Percentiles rank a stretch among this genome's conserved stretches.
phyloP scores from a whole-genome alignment of 2,797 vertebrate species.

The Sitta carolinensis region DNA sequence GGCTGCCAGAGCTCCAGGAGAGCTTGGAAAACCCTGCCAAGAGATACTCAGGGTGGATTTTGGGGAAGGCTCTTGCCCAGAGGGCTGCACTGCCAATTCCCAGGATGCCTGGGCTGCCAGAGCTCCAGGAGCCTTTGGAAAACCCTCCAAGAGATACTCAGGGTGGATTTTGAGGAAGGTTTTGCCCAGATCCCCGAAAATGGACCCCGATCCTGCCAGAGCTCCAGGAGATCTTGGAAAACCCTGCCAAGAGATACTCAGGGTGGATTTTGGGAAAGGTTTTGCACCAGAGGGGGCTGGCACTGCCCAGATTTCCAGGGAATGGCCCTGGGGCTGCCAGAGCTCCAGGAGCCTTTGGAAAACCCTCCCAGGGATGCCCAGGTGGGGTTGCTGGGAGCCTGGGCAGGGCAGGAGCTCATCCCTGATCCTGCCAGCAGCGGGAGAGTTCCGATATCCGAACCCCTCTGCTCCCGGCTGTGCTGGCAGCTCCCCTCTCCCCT shows the following conservation, averaged over 20 bases:
- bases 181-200: no score
- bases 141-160: no score
- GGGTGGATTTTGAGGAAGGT: no score
- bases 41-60: fast-evolving
- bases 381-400: not conserved
- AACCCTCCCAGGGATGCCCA: fast-evolving
- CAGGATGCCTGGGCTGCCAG: no score
- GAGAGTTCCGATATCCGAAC: not conserved
- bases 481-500: no score
- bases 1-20: no score
- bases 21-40: no score
- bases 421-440: fast-evolving
- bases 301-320: not conserved
- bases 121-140: no score
- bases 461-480: no score
- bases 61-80: not conserved
- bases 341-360: not conserved
- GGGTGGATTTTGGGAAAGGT: fast-evolving
- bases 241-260: fast-evolving
- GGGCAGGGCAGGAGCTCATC: fast-evolving
- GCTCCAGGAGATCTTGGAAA: no score
- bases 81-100: no score
- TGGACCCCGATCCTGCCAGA: no score
- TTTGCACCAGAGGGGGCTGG: not conserved
- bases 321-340: not conserved